phyloP scores from a whole-genome alignment of 2,888 invertebrate genomes.

The Ormia ochracea region DNA sequence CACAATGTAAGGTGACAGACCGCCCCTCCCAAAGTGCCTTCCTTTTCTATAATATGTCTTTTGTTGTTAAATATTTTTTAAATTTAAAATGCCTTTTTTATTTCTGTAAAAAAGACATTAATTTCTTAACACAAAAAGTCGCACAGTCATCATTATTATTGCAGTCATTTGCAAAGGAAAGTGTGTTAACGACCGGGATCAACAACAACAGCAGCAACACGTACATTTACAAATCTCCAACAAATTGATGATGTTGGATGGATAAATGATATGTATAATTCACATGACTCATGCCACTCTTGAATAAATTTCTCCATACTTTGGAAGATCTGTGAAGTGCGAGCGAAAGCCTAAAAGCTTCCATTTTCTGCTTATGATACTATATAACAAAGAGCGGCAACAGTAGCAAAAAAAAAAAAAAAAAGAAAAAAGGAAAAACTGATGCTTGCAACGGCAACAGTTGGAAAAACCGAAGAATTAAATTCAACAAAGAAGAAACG shows the following conservation, averaged over 20 bases:
- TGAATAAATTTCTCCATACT: not conserved
- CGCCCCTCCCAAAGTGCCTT: too few species aligned
- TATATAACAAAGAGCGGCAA: slow-evolving; percentile 5
- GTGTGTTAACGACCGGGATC: slow-evolving; percentile 67
- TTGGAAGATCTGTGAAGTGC: not conserved
- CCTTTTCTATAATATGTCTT: too few species aligned
- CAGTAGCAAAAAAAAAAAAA: not conserved
- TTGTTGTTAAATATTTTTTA: too few species aligned
- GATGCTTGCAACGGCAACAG: not conserved
- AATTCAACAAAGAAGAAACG: slow-evolving; percentile 21
- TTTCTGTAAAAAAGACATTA: not conserved
- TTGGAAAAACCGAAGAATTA: not conserved
- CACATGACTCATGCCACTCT: slow-evolving; percentile 46
- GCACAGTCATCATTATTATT: slow-evolving; percentile 22
- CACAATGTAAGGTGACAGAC: too few species aligned
- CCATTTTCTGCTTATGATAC: slow-evolving; percentile 28
- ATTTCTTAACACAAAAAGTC: not conserved
- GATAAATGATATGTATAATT: slow-evolving; percentile 2
- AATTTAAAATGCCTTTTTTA: not conserved
- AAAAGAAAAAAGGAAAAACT: not conserved
- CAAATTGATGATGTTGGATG: slow-evolving; percentile 54
- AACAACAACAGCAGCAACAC: slow-evolving; percentile 9
- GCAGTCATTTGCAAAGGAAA: slow-evolving; percentile 56
- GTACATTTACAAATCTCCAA: slow-evolving; percentile 37
- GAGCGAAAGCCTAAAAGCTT: slow-evolving; percentile 35